Evolutionary conservation across 2,113 vertebrate species (phyloP).

Genomic region (Callorhinus ursinus): DNA sequence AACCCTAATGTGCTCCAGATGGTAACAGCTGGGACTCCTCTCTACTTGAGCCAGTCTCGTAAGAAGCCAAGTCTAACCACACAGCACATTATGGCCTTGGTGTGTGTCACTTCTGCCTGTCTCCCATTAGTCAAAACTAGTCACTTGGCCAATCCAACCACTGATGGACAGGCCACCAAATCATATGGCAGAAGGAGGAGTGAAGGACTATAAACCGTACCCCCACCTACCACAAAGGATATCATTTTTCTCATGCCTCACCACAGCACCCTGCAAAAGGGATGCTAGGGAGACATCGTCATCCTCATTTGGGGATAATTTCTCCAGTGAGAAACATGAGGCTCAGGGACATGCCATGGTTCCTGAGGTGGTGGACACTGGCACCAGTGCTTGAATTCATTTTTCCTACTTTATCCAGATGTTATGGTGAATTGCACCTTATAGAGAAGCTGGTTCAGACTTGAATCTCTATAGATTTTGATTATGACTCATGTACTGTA

Average conservation of each 20-base stretch:
- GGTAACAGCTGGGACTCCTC: neutral
- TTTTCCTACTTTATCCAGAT: neutral
- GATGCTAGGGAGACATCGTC: neutral
- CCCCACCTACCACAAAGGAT: neutral
- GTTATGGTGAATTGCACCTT: neutral
- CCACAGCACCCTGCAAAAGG: neutral
- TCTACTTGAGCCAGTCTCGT: neutral
- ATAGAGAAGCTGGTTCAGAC: neutral
- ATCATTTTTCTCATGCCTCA: neutral
- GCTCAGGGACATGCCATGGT: neutral
- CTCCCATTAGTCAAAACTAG: neutral
- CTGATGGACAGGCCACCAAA: neutral
- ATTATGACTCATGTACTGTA: neutral
- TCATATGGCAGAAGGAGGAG: neutral
- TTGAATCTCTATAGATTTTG: neutral
- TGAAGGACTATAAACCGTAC: neutral
- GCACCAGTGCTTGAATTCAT: neutral
- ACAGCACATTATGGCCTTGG: accelerated
- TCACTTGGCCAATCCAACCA: too few species aligned
- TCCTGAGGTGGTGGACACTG: neutral
- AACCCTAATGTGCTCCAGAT: neutral
- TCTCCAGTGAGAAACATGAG: neutral
- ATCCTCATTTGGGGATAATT: neutral
- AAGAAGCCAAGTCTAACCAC: neutral
- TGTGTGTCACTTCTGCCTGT: neutral